Percentiles rank a stretch among this genome's conserved stretches.
These are phyloP conservation scores for Oreotrochilus melanogaster DNA, from an alignment of 2,113 vertebrate species.

Conservation along the genomic window DNA sequence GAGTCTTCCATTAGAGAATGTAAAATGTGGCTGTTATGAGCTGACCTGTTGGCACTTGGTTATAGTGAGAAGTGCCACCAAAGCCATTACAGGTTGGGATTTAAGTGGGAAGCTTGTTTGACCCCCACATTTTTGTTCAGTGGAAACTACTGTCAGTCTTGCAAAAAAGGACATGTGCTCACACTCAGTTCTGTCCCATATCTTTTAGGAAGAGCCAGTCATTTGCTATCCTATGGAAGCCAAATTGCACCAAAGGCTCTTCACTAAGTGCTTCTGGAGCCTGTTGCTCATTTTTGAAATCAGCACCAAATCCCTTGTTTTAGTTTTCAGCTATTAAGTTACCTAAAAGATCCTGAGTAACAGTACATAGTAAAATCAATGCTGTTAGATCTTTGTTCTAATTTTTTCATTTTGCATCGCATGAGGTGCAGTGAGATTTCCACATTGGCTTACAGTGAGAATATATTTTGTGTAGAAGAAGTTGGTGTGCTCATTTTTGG, in stretches of 20 bases:
- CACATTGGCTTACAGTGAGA: rapidly evolving
- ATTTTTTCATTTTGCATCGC: neutral
- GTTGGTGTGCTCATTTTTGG: neutral
- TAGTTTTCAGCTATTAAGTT: neutral
- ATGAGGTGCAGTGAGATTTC: neutral
- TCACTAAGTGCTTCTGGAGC: neutral
- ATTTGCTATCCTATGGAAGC: neutral
- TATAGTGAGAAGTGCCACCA: neutral
- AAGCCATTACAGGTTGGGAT: neutral
- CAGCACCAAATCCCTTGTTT: rapidly evolving
- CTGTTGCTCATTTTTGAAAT: neutral
- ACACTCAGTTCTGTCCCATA: neutral
- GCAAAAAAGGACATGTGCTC: neutral
- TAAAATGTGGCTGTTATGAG: neutral
- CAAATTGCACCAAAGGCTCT: neutral
- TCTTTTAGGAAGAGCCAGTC: neutral
- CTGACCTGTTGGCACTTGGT: neutral
- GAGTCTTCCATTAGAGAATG: neutral
- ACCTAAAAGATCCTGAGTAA: neutral
- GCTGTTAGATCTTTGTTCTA: neutral
- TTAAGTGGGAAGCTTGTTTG: neutral
- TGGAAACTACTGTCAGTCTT: neutral
- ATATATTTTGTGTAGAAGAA: neutral
- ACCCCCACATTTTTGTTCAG: no score
- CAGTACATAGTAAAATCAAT: rapidly evolving